Evolutionary conservation across 1,140 invertebrate species (phyloP), one percentile per base, ranked within the genome.

Genomic region (Conus ventricosus): DNA sequence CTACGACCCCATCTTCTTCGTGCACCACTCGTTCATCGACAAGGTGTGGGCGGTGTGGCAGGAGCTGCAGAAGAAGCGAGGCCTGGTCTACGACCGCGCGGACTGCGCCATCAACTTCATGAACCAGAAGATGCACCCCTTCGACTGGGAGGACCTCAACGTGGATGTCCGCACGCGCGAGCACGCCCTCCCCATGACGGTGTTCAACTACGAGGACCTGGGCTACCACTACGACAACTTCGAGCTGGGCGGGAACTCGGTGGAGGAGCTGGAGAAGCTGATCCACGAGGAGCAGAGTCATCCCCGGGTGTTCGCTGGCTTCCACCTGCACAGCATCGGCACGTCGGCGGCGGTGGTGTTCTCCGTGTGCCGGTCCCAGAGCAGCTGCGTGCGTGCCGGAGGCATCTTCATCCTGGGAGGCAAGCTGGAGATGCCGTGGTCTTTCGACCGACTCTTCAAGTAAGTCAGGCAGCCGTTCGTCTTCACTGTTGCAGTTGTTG

Each of bases 11-110:
- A 71, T 90, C 85, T 90, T 90, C 83, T 90, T 88, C 78, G 25
- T 89, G 23, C 88, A 89, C 67, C 90, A 90, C 85, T 63, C 88
- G 25, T 85, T 87, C 84, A 54, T 82, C 55, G 90, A 90, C 88
- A 90, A 88, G 78, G 76, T 91, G 57, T 91, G 90, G 90, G 85
- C 87, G 23, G 82, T 90, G 10, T 91, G 90, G 90, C 90, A 91
- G 54, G 90, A 87, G 53, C 67, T 91, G 76, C 90, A 91, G 87
- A 88, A 88, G 60, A 53, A 76, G 10, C 76, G 90, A 15, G 63
- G 84, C 13, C 81, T 87, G 67, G 75, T 89, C 27, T 85, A 88
- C 86, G 75, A 88, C 60, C 63, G 71, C 1, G 90, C 90, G 10
- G 85, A 90, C 84, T 91, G 90, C 57, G 85, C 85, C 71, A 75